Conservation (phyloP, 2,113 vertebrate species). For the rat (Rattus norvegicus) region DNA sequence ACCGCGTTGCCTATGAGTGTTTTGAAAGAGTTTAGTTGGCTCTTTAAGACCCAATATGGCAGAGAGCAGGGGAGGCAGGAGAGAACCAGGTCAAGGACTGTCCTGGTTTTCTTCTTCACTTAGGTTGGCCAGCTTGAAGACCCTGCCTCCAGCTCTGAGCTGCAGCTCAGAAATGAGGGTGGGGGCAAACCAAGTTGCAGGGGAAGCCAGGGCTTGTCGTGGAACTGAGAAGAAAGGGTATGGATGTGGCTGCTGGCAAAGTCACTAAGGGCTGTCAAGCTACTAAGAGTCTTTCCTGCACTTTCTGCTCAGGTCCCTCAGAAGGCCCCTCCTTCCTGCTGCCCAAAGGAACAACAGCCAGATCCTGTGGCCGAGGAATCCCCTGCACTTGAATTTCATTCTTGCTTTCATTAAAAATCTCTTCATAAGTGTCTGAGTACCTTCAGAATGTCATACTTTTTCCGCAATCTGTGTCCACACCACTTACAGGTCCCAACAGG, state of each 20-base stretch:
- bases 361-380: background rate
- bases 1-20: background rate
- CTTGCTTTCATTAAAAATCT: background rate
- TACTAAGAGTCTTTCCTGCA: background rate
- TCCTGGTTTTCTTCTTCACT: slow-evolving; percentile 2
- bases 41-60: slow-evolving; percentile 47
- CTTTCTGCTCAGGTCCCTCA: background rate
- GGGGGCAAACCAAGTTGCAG: background rate
- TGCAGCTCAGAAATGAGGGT: background rate
- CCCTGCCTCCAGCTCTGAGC: background rate
- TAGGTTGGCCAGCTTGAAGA: slow-evolving; percentile 23
- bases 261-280: background rate
- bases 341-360: background rate
- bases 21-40: background rate
- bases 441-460: background rate
- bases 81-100: slow-evolving; percentile 27
- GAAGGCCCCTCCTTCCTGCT: background rate
- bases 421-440: background rate
- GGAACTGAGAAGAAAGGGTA: background rate
- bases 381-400: background rate
- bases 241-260: background rate
- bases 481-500: background rate
- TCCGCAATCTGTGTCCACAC: background rate
- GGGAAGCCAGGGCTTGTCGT: background rate
- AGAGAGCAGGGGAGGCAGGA: background rate